A percentile compares a stretch with the other conserved stretches of the same genome.
These are phyloP conservation scores for Hipparchia sbordonii DNA, from an alignment of 2,888 invertebrate genomes.

Conservation along the genomic window DNA sequence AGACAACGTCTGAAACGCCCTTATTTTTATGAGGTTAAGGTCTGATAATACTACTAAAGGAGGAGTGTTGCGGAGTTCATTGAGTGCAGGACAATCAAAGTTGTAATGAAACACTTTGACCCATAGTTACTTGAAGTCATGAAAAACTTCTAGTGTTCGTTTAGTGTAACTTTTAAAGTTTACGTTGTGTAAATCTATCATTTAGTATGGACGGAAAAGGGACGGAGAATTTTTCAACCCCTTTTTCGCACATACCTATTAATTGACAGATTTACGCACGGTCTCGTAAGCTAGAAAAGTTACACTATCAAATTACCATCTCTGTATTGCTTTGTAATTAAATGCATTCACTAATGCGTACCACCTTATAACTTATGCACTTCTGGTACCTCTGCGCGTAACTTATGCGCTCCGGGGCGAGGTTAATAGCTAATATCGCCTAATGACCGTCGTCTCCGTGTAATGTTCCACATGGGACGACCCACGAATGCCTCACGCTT, in stretches of 20 bases:
- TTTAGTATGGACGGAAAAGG: too few relatives aligned
- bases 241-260: too few relatives aligned
- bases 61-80: conserved; percentile 26
- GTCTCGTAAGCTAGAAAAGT: too few relatives aligned
- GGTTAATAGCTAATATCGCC: conserved; percentile 82
- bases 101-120: conserved; percentile 25
- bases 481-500: conserved; percentile 55
- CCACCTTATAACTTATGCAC: conserved; percentile 30
- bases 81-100: conserved; percentile 22
- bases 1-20: conserved; percentile 44
- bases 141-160: background rate
- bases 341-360: conserved; percentile 29
- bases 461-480: conserved; percentile 74
- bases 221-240: too few relatives aligned
- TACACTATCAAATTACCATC: conserved; percentile 1
- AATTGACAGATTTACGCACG: too few relatives aligned
- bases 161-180: background rate
- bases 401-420: conserved; percentile 67
- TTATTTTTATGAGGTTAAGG: conserved; percentile 43
- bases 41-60: conserved; percentile 34
- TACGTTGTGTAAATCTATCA: background rate
- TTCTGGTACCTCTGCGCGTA: conserved; percentile 46
- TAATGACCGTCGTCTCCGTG: conserved; percentile 80
- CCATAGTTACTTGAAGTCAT: background rate
- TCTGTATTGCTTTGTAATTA: conserved; percentile 31